Base-by-base conservation (phyloP, 2,113 vertebrate species). In the Hippopotamus amphibius region DNA sequence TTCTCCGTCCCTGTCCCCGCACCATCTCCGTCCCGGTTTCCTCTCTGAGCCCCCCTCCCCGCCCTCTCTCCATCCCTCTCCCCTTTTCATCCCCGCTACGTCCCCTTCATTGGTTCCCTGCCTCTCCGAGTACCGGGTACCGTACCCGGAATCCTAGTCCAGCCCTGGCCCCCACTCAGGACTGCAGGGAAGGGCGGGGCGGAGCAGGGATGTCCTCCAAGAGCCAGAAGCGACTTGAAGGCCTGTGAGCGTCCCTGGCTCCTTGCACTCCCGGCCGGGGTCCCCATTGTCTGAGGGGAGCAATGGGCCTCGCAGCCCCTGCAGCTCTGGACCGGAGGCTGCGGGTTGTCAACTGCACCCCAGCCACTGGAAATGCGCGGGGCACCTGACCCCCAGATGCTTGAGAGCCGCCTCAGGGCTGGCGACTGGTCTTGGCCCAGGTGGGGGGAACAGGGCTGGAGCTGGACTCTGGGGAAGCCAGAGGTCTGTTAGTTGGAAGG, bases 231-330 rank as follows among this genome's bases (percentile, higher is more conserved):
- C 37, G 1, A 79, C 37, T 1, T 11, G 61, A 65, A 68, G 66
- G 61, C 28, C 41, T n/a, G 46, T 9, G 57, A 59, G 30, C 33
- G 11, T 13, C 61, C 57, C 5, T 11, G 41, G 33, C 37, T 12
- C 16, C 5, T 0, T 28, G 43, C 0, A 16, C 66, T 71, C 11
- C 28, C 3, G 0, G 19, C 15, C 37, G 43, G 0, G 5, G 3
- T 26, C 69, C 63, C 65, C 46, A 65, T 91, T 97, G 77, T 89
- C 41, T 48, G 72, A 11, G 37, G 14, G 10, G 14, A 72, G 55
- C 87, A 15, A 21, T 3, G 24, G 46, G 28, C 65, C 86, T 14
- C 59, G 16, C 11, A 19, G 65, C 28, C 26, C 30, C 14, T 33
- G 68, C 15, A 1, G 63, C 61, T 50, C 53, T 30, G 74, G 59